phyloP scores from a whole-genome alignment of 1,140 invertebrate species.

The Oryzaephilus surinamensis region DNA sequence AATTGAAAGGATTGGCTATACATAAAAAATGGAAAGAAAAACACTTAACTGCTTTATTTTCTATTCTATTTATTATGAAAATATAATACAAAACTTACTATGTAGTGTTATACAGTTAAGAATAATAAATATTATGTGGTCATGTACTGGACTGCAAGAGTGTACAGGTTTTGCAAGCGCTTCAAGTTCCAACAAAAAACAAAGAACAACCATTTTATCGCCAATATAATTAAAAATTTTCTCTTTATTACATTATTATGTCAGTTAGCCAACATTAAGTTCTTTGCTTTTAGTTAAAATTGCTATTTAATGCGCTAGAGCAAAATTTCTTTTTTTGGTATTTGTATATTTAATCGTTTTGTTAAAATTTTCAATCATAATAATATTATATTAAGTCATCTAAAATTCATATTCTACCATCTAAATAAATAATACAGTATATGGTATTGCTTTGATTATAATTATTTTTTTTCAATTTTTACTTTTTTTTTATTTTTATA shows the following conservation, averaged over 20 bases:
- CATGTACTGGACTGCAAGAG: constrained; percentile 36
- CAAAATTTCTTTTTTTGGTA: constrained; percentile 4
- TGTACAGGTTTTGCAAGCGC: constrained; percentile 31
- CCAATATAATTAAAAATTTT: too few species aligned
- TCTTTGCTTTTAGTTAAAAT: too few species aligned
- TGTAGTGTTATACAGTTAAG: constrained; percentile 50
- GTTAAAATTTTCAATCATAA: too few species aligned
- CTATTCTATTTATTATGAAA: constrained; percentile 57
- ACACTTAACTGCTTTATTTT: constrained; percentile 32
- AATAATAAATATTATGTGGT: constrained; percentile 30
- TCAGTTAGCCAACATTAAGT: too few species aligned
- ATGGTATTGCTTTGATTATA: constrained; percentile 35
- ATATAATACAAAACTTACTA: constrained; percentile 59
- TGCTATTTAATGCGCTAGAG: constrained; percentile 10
- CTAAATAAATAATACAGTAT: constrained; percentile 30
- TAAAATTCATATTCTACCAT: constrained; percentile 16
- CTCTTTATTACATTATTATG: too few species aligned
- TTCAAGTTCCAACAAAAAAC: too few species aligned
- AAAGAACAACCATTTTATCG: too few species aligned
- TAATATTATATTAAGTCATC: constrained; percentile 2
- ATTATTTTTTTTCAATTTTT: constrained; percentile 12
- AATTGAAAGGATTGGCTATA: too few species aligned
- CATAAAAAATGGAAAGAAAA: neutral
- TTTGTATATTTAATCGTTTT: too few species aligned
- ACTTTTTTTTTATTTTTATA: constrained; percentile 23